phyloP scores from a whole-genome alignment of 2,797 vertebrate species.

The Glossophaga mutica region DNA sequence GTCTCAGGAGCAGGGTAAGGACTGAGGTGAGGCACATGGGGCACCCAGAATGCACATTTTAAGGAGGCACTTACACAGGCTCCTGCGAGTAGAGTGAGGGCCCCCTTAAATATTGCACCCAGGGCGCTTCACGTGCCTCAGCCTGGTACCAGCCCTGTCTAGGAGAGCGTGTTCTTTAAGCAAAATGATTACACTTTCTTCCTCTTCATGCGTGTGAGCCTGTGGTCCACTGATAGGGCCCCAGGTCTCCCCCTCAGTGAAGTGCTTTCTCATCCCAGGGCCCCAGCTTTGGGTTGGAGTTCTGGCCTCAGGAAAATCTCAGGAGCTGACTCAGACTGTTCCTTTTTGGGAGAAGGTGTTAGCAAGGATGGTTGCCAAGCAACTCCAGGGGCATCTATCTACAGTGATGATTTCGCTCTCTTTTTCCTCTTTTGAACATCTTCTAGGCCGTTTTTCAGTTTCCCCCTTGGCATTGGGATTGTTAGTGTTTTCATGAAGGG shows the following conservation, averaged over 20 bases:
- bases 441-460: slow-evolving; percentile 51
- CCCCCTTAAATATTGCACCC: neutral
- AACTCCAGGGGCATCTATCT: slow-evolving; percentile 74
- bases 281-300: slow-evolving; percentile 17
- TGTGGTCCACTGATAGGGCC: neutral
- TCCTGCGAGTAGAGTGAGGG: neutral
- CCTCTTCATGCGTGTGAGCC: neutral
- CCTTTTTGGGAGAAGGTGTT: slow-evolving; percentile 76
- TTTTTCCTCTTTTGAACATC: slow-evolving; percentile 58
- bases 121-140: neutral
- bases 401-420: slow-evolving; percentile 53
- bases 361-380: slow-evolving; percentile 76
- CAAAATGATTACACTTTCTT: neutral
- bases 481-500: slow-evolving; percentile 55
- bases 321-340: slow-evolving; percentile 65
- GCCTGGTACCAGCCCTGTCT: neutral
- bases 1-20: neutral
- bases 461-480: slow-evolving; percentile 35
- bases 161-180: neutral
- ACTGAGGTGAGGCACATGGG: neutral
- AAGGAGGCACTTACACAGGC: neutral
- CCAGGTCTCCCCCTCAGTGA: neutral
- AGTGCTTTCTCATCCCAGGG: neutral
- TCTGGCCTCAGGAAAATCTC: slow-evolving; percentile 58
- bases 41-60: neutral